phyloP scores from a whole-genome alignment of 2,888 invertebrate genomes.

The Biston stratarius region DNA sequence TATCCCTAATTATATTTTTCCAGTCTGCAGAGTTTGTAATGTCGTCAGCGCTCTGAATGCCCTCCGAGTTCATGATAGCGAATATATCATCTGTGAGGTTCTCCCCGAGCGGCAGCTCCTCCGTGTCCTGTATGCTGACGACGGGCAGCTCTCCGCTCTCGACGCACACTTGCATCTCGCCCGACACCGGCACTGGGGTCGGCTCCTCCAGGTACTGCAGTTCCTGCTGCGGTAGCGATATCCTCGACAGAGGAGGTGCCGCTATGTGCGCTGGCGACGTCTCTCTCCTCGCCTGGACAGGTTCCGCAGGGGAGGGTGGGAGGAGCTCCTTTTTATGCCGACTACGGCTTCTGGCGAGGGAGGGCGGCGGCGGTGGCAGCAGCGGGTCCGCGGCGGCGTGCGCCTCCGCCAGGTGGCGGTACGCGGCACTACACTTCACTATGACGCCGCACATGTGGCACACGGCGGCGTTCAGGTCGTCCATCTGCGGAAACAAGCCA shows the following conservation, averaged over 20 bases:
- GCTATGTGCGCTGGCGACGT: conserved; percentile 71
- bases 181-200: conserved; percentile 65
- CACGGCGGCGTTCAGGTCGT: conserved; percentile 91
- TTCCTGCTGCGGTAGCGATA: conserved; percentile 75
- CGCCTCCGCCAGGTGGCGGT: conserved; percentile 89
- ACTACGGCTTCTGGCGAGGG: conserved; percentile 65
- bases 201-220: conserved; percentile 74
- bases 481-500: conserved; percentile 92
- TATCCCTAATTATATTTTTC: conserved; percentile 83
- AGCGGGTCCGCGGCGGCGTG: conserved; percentile 78
- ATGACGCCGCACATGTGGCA: conserved; percentile 92
- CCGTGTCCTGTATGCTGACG: conserved; percentile 83
- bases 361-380: conserved; percentile 78
- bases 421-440: conserved; percentile 92
- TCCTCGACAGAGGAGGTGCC: conserved; percentile 74
- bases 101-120: conserved; percentile 80
- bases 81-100: conserved; percentile 82
- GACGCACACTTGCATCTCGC: conserved; percentile 78
- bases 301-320: conserved; percentile 70
- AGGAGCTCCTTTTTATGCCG: conserved; percentile 78
- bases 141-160: conserved; percentile 81
- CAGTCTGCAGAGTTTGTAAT: conserved; percentile 80
- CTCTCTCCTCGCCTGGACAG: conserved; percentile 71
- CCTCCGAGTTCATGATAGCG: conserved; percentile 83
- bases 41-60: conserved; percentile 82